phyloP scores from a whole-genome alignment of 2,888 invertebrate genomes.

The Luffia ferchaultella region DNA sequence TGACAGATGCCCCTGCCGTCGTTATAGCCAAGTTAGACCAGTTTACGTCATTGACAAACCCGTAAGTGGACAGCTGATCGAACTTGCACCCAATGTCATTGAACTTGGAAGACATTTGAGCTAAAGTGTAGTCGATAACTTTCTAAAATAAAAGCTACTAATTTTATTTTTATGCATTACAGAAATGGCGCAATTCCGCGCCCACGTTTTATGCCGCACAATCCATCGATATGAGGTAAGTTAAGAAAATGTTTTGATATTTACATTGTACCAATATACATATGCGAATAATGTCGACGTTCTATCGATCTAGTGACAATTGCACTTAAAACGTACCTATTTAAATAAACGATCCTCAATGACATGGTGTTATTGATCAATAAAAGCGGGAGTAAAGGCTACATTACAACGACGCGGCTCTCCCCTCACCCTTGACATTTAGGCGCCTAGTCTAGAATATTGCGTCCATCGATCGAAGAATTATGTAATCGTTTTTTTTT shows the following conservation, averaged over 20 bases:
- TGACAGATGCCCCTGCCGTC: constrained; percentile 33
- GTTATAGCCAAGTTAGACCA: constrained; percentile 57
- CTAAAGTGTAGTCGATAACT: constrained; percentile 8
- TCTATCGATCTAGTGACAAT: no score
- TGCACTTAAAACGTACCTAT: not conserved
- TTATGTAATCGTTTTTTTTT: not conserved
- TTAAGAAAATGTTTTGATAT: constrained; percentile 14
- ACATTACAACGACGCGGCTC: not conserved
- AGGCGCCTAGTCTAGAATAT: not conserved
- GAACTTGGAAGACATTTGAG: constrained; percentile 13
- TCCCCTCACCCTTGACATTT: not conserved
- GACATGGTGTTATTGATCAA: not conserved
- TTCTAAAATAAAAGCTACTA: not conserved
- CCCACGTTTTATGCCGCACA: constrained; percentile 54
- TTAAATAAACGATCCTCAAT: not conserved
- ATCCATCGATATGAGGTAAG: constrained; percentile 52
- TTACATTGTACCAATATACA: no score
- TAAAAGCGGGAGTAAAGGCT: not conserved
- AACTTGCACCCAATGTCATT: not conserved
- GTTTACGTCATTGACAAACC: constrained; percentile 46
- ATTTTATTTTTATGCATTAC: constrained; percentile 25
- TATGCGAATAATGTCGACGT: no score
- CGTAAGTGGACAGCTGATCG: constrained; percentile 38
- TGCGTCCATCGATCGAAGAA: not conserved
- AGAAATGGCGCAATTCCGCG: constrained; percentile 60